These are phyloP conservation scores for Vannuccia rotundouncinata DNA, from an alignment of 2,888 invertebrate species.

Conservation along the genomic window DNA sequence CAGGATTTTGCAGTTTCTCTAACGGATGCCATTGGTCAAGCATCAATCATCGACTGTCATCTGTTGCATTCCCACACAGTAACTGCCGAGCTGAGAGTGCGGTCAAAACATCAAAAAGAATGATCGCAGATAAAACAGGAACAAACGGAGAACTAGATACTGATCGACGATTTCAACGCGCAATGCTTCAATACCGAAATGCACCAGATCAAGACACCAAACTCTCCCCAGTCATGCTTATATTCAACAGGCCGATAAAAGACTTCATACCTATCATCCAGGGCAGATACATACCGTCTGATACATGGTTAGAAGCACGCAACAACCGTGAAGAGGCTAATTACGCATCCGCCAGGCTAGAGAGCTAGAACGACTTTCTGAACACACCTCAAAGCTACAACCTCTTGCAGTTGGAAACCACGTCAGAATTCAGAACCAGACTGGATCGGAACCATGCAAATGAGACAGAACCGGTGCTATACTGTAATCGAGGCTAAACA, in stretches of 20 bases:
- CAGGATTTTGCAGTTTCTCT: too few species aligned
- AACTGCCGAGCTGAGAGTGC: slow-evolving; percentile 45
- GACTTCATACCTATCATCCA: slow-evolving; percentile 34
- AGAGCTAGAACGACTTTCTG: background rate
- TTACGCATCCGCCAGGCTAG: slow-evolving; percentile 1
- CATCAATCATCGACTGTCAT: slow-evolving; percentile 44
- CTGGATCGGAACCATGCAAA: too few species aligned
- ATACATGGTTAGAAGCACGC: slow-evolving; percentile 31
- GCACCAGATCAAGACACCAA: slow-evolving; percentile 35
- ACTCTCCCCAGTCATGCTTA: slow-evolving; percentile 34
- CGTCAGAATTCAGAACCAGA: slow-evolving; percentile 34
- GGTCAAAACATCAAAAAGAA: slow-evolving; percentile 44
- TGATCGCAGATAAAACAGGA: slow-evolving; percentile 44
- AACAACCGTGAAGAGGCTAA: slow-evolving; percentile 12
- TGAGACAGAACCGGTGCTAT: too few species aligned
- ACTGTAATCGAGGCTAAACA: too few species aligned
- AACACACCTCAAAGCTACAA: slow-evolving; percentile 6
- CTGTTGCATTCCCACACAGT: slow-evolving; percentile 44
- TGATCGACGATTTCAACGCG: background rate
- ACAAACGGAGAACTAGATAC: slow-evolving; percentile 31
- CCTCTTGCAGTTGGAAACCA: slow-evolving; percentile 31
- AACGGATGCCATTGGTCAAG: too few species aligned
- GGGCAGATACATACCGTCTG: slow-evolving; percentile 23
- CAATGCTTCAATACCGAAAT: slow-evolving; percentile 31
- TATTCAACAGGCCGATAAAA: slow-evolving; percentile 25